Conservation (phyloP, 2,888 invertebrate species). For the Holacanthella duospinosa region DNA sequence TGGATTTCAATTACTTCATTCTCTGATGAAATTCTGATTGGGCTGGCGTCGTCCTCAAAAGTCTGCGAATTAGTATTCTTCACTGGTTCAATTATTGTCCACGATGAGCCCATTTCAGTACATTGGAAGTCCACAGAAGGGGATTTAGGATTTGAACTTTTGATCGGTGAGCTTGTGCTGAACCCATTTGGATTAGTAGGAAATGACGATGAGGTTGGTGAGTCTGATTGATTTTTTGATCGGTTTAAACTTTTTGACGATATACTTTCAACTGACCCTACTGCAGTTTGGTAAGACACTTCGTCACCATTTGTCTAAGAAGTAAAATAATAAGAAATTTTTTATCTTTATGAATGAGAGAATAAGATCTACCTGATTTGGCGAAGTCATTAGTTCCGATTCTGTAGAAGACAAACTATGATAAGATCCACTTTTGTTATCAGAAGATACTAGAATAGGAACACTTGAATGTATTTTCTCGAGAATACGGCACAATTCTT, state of each 20-base stretch:
- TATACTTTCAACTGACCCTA: neutral
- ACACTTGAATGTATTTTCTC: conserved; percentile 26
- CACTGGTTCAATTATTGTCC: conserved; percentile 8
- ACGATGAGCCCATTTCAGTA: neutral
- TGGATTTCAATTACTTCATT: conserved; percentile 21
- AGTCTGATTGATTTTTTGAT: too few relatives aligned
- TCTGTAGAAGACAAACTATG: conserved; percentile 23
- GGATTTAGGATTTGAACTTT: too few relatives aligned
- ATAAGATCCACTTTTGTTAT: conserved; percentile 32
- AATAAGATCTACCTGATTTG: neutral
- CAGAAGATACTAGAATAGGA: conserved; percentile 19
- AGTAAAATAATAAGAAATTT: too few relatives aligned
- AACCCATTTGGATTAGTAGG: neutral
- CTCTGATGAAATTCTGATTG: conserved; percentile 2
- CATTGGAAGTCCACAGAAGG: too few relatives aligned
- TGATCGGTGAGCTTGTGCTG: too few relatives aligned
- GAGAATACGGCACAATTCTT: conserved; percentile 16
- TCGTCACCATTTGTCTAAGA: neutral
- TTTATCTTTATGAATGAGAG: too few relatives aligned
- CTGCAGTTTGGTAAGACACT: neutral
- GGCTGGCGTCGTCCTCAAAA: conserved; percentile 28
- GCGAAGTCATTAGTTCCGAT: neutral
- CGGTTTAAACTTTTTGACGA: too few relatives aligned
- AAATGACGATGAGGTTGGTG: neutral
- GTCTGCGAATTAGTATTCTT: conserved; percentile 22